A percentile compares a stretch with the other conserved stretches of the same genome.
phyloP scores from a whole-genome alignment of 2,113 vertebrate species.

The Fukomys damarensis region DNA sequence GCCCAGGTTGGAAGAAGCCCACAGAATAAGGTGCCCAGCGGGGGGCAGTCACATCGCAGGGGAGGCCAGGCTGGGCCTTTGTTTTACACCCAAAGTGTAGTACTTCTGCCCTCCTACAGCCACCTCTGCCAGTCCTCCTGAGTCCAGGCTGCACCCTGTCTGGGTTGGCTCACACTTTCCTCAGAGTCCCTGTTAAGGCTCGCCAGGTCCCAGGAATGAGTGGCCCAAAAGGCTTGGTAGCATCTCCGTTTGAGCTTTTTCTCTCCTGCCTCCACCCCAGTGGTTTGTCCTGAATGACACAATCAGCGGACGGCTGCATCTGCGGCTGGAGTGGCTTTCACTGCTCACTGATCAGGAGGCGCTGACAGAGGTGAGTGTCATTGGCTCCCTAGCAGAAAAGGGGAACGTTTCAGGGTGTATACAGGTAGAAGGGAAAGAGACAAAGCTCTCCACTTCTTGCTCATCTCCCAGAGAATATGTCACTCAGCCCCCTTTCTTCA shows the following conservation, averaged over 20 bases:
- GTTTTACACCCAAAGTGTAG: background rate
- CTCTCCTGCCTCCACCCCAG: constrained; percentile 77
- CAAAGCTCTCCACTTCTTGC: background rate
- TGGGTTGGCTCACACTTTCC: background rate
- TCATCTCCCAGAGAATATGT: background rate
- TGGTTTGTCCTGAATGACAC: constrained; percentile 93
- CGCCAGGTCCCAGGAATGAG: background rate
- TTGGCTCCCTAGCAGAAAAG: background rate
- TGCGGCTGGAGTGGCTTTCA: constrained; percentile 95
- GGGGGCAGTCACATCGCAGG: background rate
- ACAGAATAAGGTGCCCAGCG: background rate
- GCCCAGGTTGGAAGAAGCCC: background rate
- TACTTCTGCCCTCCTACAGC: too few species aligned
- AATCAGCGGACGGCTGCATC: constrained; percentile 89
- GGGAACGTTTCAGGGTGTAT: too few species aligned
- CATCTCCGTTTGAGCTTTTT: background rate
- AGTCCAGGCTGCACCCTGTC: background rate
- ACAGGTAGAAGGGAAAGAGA: background rate
- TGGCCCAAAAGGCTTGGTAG: background rate
- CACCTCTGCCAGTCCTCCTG: background rate
- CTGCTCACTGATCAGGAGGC: constrained; percentile 86
- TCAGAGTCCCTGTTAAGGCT: background rate
- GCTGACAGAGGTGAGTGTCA: constrained; percentile 84
- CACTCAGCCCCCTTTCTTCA: background rate
- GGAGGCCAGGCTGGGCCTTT: background rate